These are phyloP conservation scores for Gymnocephalus cernua DNA, from an alignment of 2,113 vertebrate species.

Conservation along the genomic window DNA sequence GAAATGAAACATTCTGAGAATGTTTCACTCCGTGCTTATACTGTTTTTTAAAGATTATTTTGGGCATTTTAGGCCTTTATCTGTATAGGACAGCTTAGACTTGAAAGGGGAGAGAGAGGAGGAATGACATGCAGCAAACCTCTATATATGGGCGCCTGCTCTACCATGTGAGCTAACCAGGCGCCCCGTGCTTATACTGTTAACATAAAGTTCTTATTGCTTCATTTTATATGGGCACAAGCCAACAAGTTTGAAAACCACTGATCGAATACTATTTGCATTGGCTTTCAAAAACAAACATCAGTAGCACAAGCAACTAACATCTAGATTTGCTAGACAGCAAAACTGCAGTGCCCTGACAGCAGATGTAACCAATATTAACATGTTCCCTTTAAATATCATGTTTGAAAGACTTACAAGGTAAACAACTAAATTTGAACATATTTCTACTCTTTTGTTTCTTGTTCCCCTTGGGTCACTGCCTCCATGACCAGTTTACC, in stretches of 20 bases:
- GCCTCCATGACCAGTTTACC: background rate
- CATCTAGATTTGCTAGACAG: background rate
- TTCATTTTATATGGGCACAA: background rate
- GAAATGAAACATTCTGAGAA: background rate
- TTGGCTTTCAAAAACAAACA: background rate
- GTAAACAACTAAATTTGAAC: background rate
- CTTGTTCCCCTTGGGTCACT: background rate
- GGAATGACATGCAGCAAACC: too few relatives aligned
- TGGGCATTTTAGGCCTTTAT: too few relatives aligned
- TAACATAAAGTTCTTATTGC: background rate
- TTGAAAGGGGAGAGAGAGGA: too few relatives aligned
- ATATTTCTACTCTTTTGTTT: slow-evolving; percentile 4
- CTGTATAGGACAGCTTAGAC: too few relatives aligned
- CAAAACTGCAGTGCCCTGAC: background rate
- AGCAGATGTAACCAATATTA: background rate
- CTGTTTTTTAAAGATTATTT: too few relatives aligned
- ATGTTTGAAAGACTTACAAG: background rate
- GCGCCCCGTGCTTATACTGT: background rate
- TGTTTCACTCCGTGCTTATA: background rate
- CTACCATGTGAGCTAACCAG: too few relatives aligned
- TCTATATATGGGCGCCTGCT: too few relatives aligned
- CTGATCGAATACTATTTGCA: background rate
- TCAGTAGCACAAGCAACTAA: background rate
- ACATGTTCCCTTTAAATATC: background rate
- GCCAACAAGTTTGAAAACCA: background rate